phyloP scores from a whole-genome alignment of 2,113 vertebrate genomes.

The Gasterosteus nipponicus region DNA sequence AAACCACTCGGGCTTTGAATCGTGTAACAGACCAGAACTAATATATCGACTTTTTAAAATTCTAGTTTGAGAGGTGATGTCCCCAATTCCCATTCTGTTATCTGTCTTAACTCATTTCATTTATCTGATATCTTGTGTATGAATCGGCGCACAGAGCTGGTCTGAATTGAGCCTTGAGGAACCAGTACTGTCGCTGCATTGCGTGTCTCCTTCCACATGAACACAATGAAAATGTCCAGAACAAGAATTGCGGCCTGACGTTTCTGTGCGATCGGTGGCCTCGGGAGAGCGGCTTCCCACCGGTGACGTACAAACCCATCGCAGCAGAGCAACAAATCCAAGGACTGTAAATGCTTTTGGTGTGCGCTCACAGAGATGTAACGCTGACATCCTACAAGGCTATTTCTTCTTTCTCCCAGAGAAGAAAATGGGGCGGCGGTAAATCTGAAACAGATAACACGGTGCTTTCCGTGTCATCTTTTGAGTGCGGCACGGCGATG shows the following conservation, averaged over 20 bases:
- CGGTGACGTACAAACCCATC: background rate
- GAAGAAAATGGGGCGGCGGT: background rate
- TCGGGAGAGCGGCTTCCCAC: background rate
- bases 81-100: background rate
- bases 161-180: background rate
- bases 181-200: background rate
- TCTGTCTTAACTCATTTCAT: conserved; percentile 1
- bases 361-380: conserved; percentile 36
- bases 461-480: background rate
- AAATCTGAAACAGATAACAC: background rate
- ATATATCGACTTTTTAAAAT: background rate
- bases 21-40: background rate
- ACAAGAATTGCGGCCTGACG: background rate
- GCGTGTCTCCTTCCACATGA: background rate
- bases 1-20: conserved; percentile 18
- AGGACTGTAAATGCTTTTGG: conserved; percentile 19
- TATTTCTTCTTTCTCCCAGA: background rate
- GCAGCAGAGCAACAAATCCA: conserved; percentile 15
- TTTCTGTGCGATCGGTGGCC: background rate
- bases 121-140: background rate
- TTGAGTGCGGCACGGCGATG: background rate
- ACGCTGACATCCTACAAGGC: background rate
- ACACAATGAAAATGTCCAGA: background rate
- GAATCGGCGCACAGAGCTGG: background rate
- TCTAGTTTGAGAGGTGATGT: background rate